Conservation (phyloP, 2,888 invertebrate genomes). For the Drosophila setosimentum region DNA sequence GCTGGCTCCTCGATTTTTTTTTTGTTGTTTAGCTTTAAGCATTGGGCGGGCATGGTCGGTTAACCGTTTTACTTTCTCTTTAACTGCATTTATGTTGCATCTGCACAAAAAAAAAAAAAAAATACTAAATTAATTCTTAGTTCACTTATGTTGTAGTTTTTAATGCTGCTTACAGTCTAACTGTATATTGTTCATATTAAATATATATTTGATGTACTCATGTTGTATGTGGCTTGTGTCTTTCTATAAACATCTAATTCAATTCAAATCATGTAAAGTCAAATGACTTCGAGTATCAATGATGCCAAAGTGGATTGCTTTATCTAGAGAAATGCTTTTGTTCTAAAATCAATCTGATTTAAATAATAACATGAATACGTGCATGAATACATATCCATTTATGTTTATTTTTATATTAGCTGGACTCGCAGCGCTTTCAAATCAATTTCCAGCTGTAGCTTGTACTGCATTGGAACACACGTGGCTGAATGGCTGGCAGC, state of each 20-base stretch:
- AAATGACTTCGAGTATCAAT: not conserved
- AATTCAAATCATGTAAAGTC: slow-evolving; percentile 34
- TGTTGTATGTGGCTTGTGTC: slow-evolving; percentile 51
- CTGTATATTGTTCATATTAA: slow-evolving; percentile 59
- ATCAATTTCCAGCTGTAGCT: slow-evolving; percentile 35
- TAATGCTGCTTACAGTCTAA: slow-evolving; percentile 58
- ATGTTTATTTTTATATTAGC: slow-evolving; percentile 27
- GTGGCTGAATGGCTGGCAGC: slow-evolving; percentile 55
- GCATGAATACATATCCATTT: slow-evolving; percentile 14
- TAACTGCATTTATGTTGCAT: slow-evolving; percentile 15
- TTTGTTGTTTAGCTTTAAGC: slow-evolving; percentile 54
- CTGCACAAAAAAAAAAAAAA: not conserved
- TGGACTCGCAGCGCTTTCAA: slow-evolving; percentile 34
- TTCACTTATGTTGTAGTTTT: slow-evolving; percentile 31
- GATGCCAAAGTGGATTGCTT: not conserved
- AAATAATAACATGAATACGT: not conserved
- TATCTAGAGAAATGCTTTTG: not conserved
- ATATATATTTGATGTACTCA: slow-evolving; percentile 34
- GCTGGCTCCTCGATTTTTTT: slow-evolving; percentile 14
- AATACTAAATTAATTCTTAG: slow-evolving; percentile 17
- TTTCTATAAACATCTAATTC: slow-evolving; percentile 54
- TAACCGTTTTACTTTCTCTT: not conserved
- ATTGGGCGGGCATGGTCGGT: slow-evolving; percentile 46
- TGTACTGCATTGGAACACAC: slow-evolving; percentile 51
- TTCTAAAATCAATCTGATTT: not conserved